phyloP scores from a whole-genome alignment of 2,888 invertebrate species.

The Melitaea athalia region DNA sequence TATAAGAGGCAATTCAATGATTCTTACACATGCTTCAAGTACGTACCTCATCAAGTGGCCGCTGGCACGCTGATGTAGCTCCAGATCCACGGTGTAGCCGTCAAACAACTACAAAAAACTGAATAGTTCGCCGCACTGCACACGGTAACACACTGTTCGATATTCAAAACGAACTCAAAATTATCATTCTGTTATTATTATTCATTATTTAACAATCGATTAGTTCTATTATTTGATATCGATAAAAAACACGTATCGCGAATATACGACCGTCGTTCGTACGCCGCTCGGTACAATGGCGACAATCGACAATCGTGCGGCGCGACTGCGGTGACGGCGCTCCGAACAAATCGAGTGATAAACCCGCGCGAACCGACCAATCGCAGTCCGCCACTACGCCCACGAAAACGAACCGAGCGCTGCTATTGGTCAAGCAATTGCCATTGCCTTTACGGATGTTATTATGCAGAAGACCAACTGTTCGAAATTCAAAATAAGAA shows the following conservation, averaged over 20 bases:
- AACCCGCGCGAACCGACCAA: conserved; percentile 70
- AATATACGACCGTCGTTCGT: conserved; percentile 54
- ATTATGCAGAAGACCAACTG: conserved; percentile 80
- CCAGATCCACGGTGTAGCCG: conserved; percentile 88
- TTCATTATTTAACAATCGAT: conserved; percentile 57
- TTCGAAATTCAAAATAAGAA: conserved; percentile 75
- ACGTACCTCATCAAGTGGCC: conserved; percentile 88
- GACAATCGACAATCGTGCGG: conserved; percentile 80
- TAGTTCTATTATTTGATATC: conserved; percentile 56
- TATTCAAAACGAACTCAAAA: conserved; percentile 48
- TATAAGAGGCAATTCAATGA: conserved; percentile 18
- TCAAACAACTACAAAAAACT: conserved; percentile 53
- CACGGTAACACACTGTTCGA: conserved; percentile 51
- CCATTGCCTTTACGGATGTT: conserved; percentile 81
- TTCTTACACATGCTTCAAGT: conserved; percentile 34
- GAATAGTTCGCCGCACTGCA: conserved; percentile 55
- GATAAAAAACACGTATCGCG: conserved; percentile 61
- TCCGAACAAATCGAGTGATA: conserved; percentile 79
- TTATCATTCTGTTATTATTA: conserved; percentile 44
- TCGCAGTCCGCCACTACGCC: conserved; percentile 68
- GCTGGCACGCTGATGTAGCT: conserved; percentile 88
- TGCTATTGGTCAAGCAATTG: conserved; percentile 79
- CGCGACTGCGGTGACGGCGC: conserved; percentile 75
- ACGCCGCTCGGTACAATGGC: conserved; percentile 77
- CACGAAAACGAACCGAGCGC: conserved; percentile 68